phyloP scores from a whole-genome alignment of 2,888 invertebrate genomes.

The Hypsopygia costalis region DNA sequence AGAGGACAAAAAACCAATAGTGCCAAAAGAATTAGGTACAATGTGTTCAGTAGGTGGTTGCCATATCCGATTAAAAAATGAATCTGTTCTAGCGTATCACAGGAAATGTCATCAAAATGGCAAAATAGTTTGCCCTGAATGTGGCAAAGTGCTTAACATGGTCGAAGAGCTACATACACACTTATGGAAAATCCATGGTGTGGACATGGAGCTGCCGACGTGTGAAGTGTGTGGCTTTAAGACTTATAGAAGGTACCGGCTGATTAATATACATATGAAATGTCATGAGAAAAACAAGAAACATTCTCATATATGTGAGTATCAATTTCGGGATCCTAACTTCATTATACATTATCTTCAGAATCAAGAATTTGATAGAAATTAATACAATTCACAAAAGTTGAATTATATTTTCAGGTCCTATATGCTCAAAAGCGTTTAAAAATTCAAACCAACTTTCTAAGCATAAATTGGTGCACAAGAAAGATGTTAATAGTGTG shows the following conservation, averaged over 20 bases:
- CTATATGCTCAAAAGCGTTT: slow-evolving; percentile 87
- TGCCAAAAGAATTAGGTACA: slow-evolving; percentile 33
- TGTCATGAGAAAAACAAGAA: slow-evolving; percentile 83
- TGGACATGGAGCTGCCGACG: slow-evolving; percentile 89
- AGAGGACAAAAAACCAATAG: slow-evolving; percentile 22
- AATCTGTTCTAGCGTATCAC: slow-evolving; percentile 83
- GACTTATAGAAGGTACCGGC: slow-evolving; percentile 84
- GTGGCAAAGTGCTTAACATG: slow-evolving; percentile 73
- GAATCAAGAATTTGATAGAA: too few species aligned
- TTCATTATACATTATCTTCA: too few species aligned
- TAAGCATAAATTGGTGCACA: slow-evolving; percentile 86
- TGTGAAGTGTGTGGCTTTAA: slow-evolving; percentile 89
- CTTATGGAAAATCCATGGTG: slow-evolving; percentile 87
- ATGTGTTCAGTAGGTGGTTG: slow-evolving; percentile 80
- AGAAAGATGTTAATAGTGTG: slow-evolving; percentile 37
- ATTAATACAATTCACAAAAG: too few species aligned
- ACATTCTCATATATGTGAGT: slow-evolving; percentile 80
- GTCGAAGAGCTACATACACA: slow-evolving; percentile 89
- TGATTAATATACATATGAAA: slow-evolving; percentile 87
- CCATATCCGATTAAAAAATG: slow-evolving; percentile 76
- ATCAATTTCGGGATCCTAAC: neutral
- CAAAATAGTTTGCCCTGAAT: slow-evolving; percentile 83
- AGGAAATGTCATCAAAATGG: slow-evolving; percentile 80
- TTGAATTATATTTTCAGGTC: slow-evolving; percentile 34
- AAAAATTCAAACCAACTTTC: slow-evolving; percentile 89